Evolutionary conservation across 2,888 invertebrate genomes (phyloP), one percentile per base, ranked within the genome.

Genomic region (Scaptomyza caliginosa): DNA sequence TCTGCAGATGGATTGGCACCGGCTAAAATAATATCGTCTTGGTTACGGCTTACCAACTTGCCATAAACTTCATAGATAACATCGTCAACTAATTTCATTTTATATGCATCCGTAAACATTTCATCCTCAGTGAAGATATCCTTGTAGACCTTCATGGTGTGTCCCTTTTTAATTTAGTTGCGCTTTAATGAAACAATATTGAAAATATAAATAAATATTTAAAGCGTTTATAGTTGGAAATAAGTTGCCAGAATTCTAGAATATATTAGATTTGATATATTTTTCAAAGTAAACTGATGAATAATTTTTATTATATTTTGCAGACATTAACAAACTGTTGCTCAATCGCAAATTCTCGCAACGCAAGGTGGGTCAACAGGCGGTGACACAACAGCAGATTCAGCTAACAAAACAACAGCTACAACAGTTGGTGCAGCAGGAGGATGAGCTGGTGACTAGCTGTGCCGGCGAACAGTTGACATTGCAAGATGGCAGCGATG

Each of bases 21-120:
- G 67, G 94, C 96, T 59, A 99, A 93, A 80, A 93, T 92, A 77
- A 98, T 94, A 58, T 97, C 96, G 8, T 84, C 88, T 55, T 94
- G 93, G 89, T 93, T 93, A 88, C 97, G 94, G 67, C 93, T 93
- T 54, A 96, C 93, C 71, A 96, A 92, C 94, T 93, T 96, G 89
- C 98, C 98, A 90, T 96, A 96, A 65, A 99, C 98, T 94, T 98
- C 98, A 90, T 97, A 98, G 65, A 98, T 91, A 46, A 98, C 96
- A 91, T 97, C 96, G 91, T 98, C 97, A 40, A 98, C 94, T 79
- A 98, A 92, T 92, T 97, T 97, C 85, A 97, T 94, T 93, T 95
- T 97, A 92, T 97, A 98, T 54, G 97, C 95, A 93, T 99, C 99
- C 60, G 98, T 98, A 94, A 98, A 98, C 96, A 99, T 97, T 93